Evolutionary conservation across 2,797 vertebrate species (phyloP).

Genomic region (Peromyscus melanophrys): DNA sequence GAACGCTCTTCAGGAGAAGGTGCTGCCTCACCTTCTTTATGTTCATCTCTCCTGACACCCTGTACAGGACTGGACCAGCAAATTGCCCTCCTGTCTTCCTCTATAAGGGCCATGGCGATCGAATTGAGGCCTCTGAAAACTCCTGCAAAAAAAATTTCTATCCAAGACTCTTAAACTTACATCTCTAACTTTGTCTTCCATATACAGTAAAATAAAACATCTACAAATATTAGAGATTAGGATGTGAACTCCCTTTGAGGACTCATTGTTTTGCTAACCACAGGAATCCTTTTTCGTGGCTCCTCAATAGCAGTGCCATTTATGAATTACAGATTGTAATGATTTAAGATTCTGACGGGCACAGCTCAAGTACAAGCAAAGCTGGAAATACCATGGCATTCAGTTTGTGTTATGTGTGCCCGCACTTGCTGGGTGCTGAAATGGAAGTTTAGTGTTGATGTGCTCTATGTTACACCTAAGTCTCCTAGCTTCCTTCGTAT

Average conservation of each 20-base stretch:
- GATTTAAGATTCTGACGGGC: not conserved
- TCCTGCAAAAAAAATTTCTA: not conserved
- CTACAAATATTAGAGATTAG: not conserved
- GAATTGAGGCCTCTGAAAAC: not conserved
- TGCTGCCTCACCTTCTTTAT: not conserved
- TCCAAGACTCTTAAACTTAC: not conserved
- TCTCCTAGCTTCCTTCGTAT: not conserved
- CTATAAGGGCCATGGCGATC: not conserved
- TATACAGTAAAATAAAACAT: not conserved
- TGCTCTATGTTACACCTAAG: not conserved
- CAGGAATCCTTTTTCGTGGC: not conserved
- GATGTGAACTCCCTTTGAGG: not conserved
- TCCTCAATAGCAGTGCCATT: not conserved
- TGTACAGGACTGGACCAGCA: not conserved
- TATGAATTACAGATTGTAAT: not conserved
- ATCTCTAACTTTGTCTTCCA: not conserved
- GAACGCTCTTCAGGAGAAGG: not conserved
- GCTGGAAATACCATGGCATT: not conserved
- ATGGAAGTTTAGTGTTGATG: not conserved
- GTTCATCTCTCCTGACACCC: not conserved
- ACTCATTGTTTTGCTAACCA: not conserved
- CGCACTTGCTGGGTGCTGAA: not conserved
- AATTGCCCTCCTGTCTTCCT: not conserved
- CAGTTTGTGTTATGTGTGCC: not conserved
- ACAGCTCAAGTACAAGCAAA: not conserved